phyloP scores from a whole-genome alignment of 2,888 invertebrate genomes.

The Phania funesta region DNA sequence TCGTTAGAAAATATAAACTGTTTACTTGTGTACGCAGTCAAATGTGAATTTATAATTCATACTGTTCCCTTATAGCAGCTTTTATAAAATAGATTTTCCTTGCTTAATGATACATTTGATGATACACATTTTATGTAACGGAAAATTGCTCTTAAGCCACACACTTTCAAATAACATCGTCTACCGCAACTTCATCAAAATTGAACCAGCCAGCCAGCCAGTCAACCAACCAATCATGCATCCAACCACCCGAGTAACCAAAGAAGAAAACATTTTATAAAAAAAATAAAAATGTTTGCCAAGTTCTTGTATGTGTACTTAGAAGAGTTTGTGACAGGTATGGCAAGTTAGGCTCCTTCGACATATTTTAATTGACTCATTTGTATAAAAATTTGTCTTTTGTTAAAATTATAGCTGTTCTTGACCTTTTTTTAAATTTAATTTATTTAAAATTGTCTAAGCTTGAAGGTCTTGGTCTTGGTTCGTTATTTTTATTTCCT shows the following conservation, averaged over 20 bases:
- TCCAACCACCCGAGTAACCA: conserved; percentile 23
- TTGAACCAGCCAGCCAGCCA: conserved; percentile 5
- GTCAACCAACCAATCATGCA: conserved; percentile 37
- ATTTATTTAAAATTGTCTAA: no score
- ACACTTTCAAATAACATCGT: conserved; percentile 52
- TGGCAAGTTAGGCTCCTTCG: background rate
- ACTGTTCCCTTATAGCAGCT: background rate
- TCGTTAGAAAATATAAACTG: conserved; percentile 18
- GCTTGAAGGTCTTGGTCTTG: no score
- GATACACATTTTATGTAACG: conserved; percentile 59
- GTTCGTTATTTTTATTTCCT: no score
- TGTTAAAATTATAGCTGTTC: no score
- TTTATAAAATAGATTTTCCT: background rate
- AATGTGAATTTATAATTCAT: conserved; percentile 6
- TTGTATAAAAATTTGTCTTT: no score
- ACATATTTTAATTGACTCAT: no score
- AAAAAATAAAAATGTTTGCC: background rate
- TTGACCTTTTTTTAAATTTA: no score
- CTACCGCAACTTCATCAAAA: conserved; percentile 53
- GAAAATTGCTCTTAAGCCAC: conserved; percentile 65
- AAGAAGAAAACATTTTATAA: background rate
- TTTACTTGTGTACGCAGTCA: conserved; percentile 45
- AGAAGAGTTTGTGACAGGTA: background rate
- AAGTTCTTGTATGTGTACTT: background rate
- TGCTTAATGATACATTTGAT: conserved; percentile 33